Conservation (phyloP, 2,113 vertebrate genomes). For the Psophia crepitans region DNA sequence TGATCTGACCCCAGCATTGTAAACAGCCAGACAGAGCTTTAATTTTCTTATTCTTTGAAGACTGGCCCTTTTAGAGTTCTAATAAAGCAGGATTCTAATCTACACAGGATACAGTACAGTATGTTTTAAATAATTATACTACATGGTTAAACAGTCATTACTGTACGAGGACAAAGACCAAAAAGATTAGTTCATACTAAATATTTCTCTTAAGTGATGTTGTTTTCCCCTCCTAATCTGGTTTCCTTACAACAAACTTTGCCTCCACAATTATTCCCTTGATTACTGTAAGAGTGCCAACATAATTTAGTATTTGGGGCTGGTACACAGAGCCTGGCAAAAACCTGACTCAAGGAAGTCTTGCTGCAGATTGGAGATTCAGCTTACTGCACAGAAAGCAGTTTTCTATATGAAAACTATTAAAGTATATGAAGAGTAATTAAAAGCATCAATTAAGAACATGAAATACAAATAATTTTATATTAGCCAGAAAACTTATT, state of each 20-base stretch:
- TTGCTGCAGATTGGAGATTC: slow-evolving; percentile 38
- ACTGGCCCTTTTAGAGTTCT: not conserved
- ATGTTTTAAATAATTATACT: slow-evolving; percentile 41
- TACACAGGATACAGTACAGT: not conserved
- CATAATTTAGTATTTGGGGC: slow-evolving; percentile 52
- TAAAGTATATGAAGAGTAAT: slow-evolving; percentile 66
- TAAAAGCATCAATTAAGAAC: slow-evolving; percentile 65
- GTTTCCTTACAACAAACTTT: slow-evolving; percentile 59
- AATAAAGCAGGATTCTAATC: slow-evolving; percentile 36
- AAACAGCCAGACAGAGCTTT: slow-evolving; percentile 30
- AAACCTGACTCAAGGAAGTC: slow-evolving; percentile 67
- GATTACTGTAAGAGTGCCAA: slow-evolving; percentile 48
- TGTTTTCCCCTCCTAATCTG: slow-evolving; percentile 44
- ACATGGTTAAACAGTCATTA: slow-evolving; percentile 31
- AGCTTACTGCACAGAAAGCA: slow-evolving; percentile 60
- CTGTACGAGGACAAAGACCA: not conserved
- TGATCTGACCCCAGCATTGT: slow-evolving; percentile 3
- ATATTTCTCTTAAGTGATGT: slow-evolving; percentile 36
- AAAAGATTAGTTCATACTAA: slow-evolving; percentile 47
- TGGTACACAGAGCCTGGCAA: slow-evolving; percentile 28
- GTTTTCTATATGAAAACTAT: slow-evolving; percentile 57
- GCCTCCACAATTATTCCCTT: slow-evolving; percentile 51
- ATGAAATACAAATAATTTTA: slow-evolving; percentile 62
- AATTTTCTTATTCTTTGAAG: slow-evolving; percentile 55
- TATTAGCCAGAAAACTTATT: slow-evolving; percentile 55